Evolutionary conservation across 2,113 vertebrate species (phyloP).

Genomic region (Aramus guarauna): DNA sequence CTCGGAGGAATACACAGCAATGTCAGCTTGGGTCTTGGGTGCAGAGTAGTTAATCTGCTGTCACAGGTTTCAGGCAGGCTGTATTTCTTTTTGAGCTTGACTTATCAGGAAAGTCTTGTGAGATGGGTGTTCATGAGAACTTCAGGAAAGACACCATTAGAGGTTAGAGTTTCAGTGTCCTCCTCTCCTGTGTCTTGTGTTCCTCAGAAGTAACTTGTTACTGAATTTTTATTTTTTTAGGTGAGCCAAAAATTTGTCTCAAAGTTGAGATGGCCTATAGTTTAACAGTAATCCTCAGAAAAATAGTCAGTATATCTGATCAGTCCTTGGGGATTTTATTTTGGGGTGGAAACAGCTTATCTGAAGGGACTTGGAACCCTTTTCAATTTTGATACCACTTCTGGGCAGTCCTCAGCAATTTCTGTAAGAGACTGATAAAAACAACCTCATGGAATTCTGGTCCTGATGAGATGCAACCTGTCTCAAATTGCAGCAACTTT

Average conservation of each 20-base stretch:
- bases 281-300: not conserved
- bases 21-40: conserved; percentile 41
- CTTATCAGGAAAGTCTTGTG: not conserved
- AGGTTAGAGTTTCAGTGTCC: not conserved
- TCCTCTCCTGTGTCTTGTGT: not conserved
- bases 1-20: conserved; percentile 43
- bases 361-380: not conserved
- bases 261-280: not conserved
- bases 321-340: not conserved
- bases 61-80: not conserved
- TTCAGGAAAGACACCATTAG: not conserved
- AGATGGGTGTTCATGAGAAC: not conserved
- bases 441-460: not conserved
- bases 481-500: not conserved
- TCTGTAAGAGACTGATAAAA: not conserved
- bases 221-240: not conserved
- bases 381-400: not conserved
- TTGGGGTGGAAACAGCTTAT: not conserved
- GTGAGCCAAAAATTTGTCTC: not conserved
- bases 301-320: not conserved
- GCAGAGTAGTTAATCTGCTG: conserved; percentile 30
- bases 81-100: not conserved
- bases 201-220: not conserved
- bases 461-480: not conserved
- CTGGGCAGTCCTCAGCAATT: not conserved